These are phyloP conservation scores for Drosophila lacteicornis DNA, from an alignment of 1,140 invertebrate species.

Conservation along the genomic window DNA sequence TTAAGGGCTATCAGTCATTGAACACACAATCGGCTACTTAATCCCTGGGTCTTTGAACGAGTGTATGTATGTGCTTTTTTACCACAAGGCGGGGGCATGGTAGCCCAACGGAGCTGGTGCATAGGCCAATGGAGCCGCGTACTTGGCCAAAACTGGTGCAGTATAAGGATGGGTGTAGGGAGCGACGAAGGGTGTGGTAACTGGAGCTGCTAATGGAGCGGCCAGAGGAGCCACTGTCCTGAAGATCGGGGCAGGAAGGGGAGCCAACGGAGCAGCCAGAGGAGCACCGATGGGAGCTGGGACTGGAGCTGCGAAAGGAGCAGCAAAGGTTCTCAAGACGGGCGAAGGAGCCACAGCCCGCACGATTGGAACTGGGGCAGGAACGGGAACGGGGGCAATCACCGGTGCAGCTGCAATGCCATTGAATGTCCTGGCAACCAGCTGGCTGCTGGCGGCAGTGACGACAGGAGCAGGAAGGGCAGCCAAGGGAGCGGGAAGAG, in stretches of 20 bases:
- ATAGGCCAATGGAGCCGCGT: constrained; percentile 64
- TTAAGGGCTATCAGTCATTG: constrained; percentile 79
- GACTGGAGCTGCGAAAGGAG: constrained; percentile 37
- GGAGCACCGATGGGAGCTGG: constrained; percentile 37
- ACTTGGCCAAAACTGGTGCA: constrained; percentile 51
- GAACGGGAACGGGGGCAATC: constrained; percentile 51
- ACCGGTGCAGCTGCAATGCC: constrained; percentile 79
- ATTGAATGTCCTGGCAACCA: constrained; percentile 85
- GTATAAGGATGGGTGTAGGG: constrained; percentile 47
- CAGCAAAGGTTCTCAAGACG: constrained; percentile 47
- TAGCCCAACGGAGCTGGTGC: constrained; percentile 58
- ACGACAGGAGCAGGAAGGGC: constrained; percentile 78
- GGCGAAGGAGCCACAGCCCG: constrained; percentile 45
- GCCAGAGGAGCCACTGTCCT: constrained; percentile 25
- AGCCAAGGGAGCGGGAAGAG: constrained; percentile 42
- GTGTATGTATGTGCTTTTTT: neutral
- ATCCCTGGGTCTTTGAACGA: constrained; percentile 32
- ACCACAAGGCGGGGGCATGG: constrained; percentile 68
- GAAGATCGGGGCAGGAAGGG: constrained; percentile 27
- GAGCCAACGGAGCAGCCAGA: constrained; percentile 37
- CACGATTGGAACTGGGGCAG: constrained; percentile 24
- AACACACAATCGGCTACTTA: constrained; percentile 50
- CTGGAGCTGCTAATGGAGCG: constrained; percentile 42
- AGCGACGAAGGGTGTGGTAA: constrained; percentile 36
- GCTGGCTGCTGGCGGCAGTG: constrained; percentile 85